Base-by-base conservation (phyloP, 2,113 vertebrate species). In the Gobio gobio region DNA sequence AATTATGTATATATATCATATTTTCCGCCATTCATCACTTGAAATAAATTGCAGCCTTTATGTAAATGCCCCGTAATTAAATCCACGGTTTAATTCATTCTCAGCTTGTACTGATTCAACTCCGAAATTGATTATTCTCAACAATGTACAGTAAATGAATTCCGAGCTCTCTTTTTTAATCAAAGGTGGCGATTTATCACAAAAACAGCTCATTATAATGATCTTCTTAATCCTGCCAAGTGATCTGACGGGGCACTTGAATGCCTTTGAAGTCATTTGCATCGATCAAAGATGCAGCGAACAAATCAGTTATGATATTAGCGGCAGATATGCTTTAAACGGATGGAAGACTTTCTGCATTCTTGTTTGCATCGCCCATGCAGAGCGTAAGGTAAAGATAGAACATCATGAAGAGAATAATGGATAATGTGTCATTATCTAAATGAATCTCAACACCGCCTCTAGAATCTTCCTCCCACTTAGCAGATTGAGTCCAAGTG, bases 381-480 rank as follows among this genome's bases (percentile, higher is more conserved):
- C 36, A 16, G 14, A 54, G 61, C 26, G 29, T 40, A 51, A 64
- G 73, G 33, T 40, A 77, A 61, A 75, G 43, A 77, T 14, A 64
- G 74, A 49, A 43, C 70, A 47, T 58, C 20, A 61, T 18, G 33
- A 61, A 18, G 56, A 66, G 43, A 51, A 66, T 47, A 76, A 72
- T 59, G 47, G 45, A 49, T 72, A 78, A 85, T 83, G 77, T 83
- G 77, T 84, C 70, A 87, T 87, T 87, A 88, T 82, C 75, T 85
- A 88, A 87, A 88, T 90, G 47, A 85, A 84, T 86, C 81, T 85
- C 72, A 86, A 83, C 79, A 68, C 61, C 43, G 85, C 56, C 77
- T 84, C 72, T 74, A 82, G 76, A 45, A 81, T 83, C 49, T 43
- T 84, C 86, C 64, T 73, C 77, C 86, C 78, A 84, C 87, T 90